Evolutionary conservation across 2,113 vertebrate genomes (phyloP), one percentile per base, ranked within the genome.

Genomic region (Bufo gargarizans): DNA sequence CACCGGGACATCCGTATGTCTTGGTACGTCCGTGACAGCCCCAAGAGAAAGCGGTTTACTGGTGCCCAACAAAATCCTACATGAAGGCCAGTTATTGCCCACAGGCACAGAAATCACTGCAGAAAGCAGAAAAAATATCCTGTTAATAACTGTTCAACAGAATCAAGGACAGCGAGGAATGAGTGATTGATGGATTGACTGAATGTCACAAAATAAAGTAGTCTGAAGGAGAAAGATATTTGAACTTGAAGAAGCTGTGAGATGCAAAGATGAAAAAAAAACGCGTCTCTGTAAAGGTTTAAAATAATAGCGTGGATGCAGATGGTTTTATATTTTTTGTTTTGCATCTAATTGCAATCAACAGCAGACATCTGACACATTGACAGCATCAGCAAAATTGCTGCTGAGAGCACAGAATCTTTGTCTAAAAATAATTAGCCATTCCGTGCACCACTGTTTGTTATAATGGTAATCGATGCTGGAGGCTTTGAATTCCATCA

Each of bases 341-440:
- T 97, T 97, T 92, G 95, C 97, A 96, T 97, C 96, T 99, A 99
- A 99, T 99, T 99, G 98, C 98, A 99, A 99, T 99, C 98, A 99
- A 97, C 96, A 97, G 97, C 97, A 97, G 97, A 97, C 97, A 97
- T 99, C 97, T 97, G 97, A 97, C 96, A 96, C 97, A 96, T 97
- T 97, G 97, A 98, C 97, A 96, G 97, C 96, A 97, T 99, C 98
- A 99, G 98, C 98, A 99, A 96, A 98, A 98, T 98, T 97, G 97
- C 96, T 99, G 98, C 98, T 99, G 98, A 99, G 98, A 97, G 97
- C 96, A 98, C 97, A 98, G 97, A 99, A 99, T 99, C 97, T 99
- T 97, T 97, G 97, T 99, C 98, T 99, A 99, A 99, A 99, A 99
- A 99, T 99, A 99, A 99, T 99, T 98, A 97, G 98, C 97, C 96